Evolutionary conservation across 2,797 vertebrate genomes (phyloP).

Genomic region (Eidolon dupreanum): DNA sequence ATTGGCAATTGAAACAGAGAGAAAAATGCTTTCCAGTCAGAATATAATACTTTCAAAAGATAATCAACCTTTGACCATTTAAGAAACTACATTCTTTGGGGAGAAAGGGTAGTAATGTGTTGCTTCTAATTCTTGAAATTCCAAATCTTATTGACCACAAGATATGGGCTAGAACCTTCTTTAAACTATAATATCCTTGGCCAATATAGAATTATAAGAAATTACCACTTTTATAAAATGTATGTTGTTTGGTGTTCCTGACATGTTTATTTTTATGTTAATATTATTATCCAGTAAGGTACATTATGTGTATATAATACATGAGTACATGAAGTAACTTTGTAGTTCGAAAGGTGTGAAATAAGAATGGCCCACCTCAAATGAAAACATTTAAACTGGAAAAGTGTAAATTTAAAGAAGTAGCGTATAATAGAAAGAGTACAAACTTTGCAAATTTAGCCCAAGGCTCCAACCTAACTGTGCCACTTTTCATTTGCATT

Average conservation of each 20-base stretch:
- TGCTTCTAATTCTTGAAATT: conserved; percentile 23
- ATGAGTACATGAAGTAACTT: not conserved
- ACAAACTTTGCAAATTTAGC: not conserved
- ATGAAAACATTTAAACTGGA: conserved; percentile 3
- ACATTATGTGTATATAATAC: not conserved
- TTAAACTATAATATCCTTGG: not conserved
- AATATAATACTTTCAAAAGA: not conserved
- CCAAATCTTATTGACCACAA: not conserved
- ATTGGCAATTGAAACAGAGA: not conserved
- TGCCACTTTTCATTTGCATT: not conserved
- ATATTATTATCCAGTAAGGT: not conserved
- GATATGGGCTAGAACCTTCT: not conserved
- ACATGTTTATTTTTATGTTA: conserved; percentile 31
- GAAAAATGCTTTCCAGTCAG: not conserved
- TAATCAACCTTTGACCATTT: not conserved
- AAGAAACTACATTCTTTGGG: not conserved
- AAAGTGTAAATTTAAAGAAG: not conserved
- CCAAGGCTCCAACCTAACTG: not conserved
- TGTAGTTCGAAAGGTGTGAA: not conserved
- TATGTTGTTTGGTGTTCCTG: not conserved
- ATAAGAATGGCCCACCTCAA: not conserved
- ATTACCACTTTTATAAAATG: not conserved
- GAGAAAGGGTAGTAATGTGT: not conserved
- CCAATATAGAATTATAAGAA: not conserved
- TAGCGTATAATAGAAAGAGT: not conserved